Base-by-base conservation (phyloP, 53 echinoderm and acorn worm species). In the Arbacia lixula region DNA sequence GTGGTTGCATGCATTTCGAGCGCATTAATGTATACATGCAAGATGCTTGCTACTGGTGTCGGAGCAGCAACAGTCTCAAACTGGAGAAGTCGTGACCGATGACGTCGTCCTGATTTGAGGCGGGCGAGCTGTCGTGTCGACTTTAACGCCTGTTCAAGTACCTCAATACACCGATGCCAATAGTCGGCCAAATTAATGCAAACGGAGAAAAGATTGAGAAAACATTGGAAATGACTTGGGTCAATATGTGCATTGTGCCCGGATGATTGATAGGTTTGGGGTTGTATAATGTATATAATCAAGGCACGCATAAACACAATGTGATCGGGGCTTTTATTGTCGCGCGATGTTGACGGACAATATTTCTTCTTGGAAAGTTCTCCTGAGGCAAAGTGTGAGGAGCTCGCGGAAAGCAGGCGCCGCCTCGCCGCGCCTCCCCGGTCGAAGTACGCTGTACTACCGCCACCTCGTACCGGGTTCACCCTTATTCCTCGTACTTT, bases 161-260 rank as follows among this genome's bases (percentile, higher is more conserved):
- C 24, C 57, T 57, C 78, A 58, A 38, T 46, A 26, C 38, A 5
- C 78, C 78, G 60, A 77, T 77, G 60, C 26, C 36, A 58, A 77
- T 25, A 36, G 78, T 57, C 37, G 38, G 36, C 57, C 58, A 58
- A 77, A 77, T 77, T 55, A 77, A n/a, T 57, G 78, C 78, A 58
- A 77, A 77, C 78, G 40, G 17, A 60, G 78, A 77, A 58, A 54
- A 40, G 60, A 77, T 53, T 74, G 60, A 34, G 60, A 77, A 81
- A 81, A 81, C 82, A 81, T 51, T 40, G 42, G 32, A 81, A 81
- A 81, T 81, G 82, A 81, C 64, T 81, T 81, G 39, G 64, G 82
- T 63, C 36, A 81, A 81, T 63, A 77, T 77, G 60, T 57, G 35
- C 78, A 74, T 74, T 74, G 78, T 55, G 28, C 22, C 35, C 36